Conservation (phyloP, 2,797 vertebrate genomes). For the Sciaenops ocellatus region DNA sequence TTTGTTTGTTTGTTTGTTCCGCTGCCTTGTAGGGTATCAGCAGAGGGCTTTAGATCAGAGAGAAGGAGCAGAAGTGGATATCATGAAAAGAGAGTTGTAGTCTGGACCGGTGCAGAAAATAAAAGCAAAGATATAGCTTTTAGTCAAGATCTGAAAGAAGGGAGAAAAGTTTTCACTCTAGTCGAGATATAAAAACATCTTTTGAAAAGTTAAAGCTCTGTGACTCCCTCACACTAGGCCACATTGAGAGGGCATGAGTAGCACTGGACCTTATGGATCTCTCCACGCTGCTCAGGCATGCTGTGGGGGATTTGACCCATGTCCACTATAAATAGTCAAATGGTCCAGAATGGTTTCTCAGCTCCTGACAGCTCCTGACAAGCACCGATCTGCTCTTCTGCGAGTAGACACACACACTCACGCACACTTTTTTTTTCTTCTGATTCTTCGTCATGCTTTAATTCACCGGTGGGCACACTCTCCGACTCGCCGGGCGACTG, state of each 20-base stretch:
- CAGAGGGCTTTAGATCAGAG: constrained; percentile 65
- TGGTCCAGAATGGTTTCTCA: constrained; percentile 52
- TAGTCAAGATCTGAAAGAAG: constrained; percentile 53
- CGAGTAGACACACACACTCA: constrained; percentile 16
- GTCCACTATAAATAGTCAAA: constrained; percentile 72
- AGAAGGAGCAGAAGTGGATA: constrained; percentile 35
- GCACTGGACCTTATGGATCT: constrained; percentile 72
- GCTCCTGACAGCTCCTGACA: constrained; percentile 55
- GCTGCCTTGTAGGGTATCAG: constrained; percentile 46
- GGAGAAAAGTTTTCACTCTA: constrained; percentile 44
- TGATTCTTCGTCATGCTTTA: constrained; percentile 36
- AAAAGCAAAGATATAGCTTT: constrained; percentile 37
- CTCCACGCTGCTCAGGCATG: constrained; percentile 56
- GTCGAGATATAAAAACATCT: constrained; percentile 45
- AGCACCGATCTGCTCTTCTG: constrained; percentile 35
- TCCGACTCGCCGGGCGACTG: background rate
- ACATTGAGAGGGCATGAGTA: constrained; percentile 69
- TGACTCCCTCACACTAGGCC: constrained; percentile 48
- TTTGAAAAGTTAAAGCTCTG: constrained; percentile 66
- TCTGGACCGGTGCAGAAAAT: constrained; percentile 19
- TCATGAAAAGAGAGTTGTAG: constrained; percentile 43
- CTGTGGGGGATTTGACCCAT: constrained; percentile 66
- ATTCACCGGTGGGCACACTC: constrained; percentile 3
- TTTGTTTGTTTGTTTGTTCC: constrained; percentile 52
- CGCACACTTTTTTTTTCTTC: constrained; percentile 1